Base-by-base conservation (phyloP, 2,113 vertebrate species). In the Phodopus roborovskii region DNA sequence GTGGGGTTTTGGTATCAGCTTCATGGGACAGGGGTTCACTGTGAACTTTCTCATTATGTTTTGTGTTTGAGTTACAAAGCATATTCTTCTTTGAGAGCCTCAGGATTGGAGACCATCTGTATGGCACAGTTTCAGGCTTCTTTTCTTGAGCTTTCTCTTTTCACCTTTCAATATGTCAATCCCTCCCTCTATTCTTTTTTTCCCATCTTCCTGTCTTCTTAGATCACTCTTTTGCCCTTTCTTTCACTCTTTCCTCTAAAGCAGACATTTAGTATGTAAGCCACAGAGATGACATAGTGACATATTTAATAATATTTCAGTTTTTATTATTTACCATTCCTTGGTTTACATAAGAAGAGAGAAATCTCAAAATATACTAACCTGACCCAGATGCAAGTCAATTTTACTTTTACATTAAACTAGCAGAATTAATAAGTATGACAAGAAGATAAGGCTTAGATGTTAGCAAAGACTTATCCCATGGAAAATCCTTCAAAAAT, bases 51-150 rank as follows among this genome's bases (percentile, higher is more conserved):
- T 85, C 92, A 75, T 58, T 75, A 58, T 50, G 50, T 28, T 60
- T 79, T 96, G 22, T 90, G 39, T 7, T 96, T 87, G 91, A 66
- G 30, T 91, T 78, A 24, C 28, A 92, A 90, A 89, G n/a, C 70
- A 42, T 1, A 26, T 92, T 91, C 36, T 87, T 5, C 17, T 89
- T 83, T 53, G n/a, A 75, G 42, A 26, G 33, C 9, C 53, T 79
- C 60, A 3, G 4, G 20, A n/a, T 17, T 24, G 3, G 15, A 71
- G 7, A 74, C 39, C 39, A 75, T 95, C n/a, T 90, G 42, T 79
- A 36, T 70, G 9, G 73, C 22, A 2, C 2, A 12, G 11, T 75
- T 4, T 30, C 64, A 26, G 0, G 6, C n/a, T 85, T 58, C 22
- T 13, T 71, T 66, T 50, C 11, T 28, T 42, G 3, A 5, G 3